Conservation (phyloP, 1,140 invertebrate species). For the Zaprionus nigranus region DNA sequence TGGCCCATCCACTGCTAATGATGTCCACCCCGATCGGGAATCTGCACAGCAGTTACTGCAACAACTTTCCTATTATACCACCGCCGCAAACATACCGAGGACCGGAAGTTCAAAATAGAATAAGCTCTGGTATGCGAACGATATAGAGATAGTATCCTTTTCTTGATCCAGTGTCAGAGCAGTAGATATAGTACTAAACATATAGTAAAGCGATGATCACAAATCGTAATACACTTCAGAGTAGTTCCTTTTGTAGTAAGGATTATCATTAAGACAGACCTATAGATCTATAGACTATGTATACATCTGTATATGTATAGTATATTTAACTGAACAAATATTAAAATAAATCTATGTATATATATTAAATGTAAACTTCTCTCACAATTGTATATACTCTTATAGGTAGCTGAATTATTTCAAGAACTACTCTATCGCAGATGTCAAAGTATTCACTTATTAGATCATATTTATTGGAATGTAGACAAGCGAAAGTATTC, state of each 20-base stretch:
- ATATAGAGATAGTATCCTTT: slow-evolving; percentile 48
- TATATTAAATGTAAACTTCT: background rate
- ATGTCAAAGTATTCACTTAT: slow-evolving; percentile 23
- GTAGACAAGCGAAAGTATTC: slow-evolving; percentile 23
- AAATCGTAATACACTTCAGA: slow-evolving; percentile 59
- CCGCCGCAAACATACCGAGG: slow-evolving; percentile 65
- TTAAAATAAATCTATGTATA: background rate
- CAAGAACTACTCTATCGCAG: slow-evolving; percentile 9
- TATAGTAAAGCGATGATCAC: slow-evolving; percentile 25
- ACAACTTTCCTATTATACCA: slow-evolving; percentile 65
- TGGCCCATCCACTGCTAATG: slow-evolving; percentile 73
- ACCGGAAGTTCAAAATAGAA: slow-evolving; percentile 71
- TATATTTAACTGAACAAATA: slow-evolving; percentile 1
- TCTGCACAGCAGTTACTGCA: slow-evolving; percentile 65
- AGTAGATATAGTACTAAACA: slow-evolving; percentile 27
- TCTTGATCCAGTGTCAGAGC: slow-evolving; percentile 5
- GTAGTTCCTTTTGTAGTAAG: slow-evolving; percentile 74
- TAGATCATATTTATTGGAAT: slow-evolving; percentile 25
- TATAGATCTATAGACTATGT: slow-evolving; percentile 33
- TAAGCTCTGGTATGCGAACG: slow-evolving; percentile 74
- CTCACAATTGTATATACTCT: slow-evolving; percentile 21
- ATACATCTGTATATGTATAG: slow-evolving; percentile 4
- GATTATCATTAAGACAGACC: slow-evolving; percentile 43
- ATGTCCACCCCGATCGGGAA: slow-evolving; percentile 71
- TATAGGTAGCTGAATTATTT: slow-evolving; percentile 33